These are phyloP conservation scores for Microplitis manilae DNA, from an alignment of 2,888 invertebrate genomes.

Conservation along the genomic window DNA sequence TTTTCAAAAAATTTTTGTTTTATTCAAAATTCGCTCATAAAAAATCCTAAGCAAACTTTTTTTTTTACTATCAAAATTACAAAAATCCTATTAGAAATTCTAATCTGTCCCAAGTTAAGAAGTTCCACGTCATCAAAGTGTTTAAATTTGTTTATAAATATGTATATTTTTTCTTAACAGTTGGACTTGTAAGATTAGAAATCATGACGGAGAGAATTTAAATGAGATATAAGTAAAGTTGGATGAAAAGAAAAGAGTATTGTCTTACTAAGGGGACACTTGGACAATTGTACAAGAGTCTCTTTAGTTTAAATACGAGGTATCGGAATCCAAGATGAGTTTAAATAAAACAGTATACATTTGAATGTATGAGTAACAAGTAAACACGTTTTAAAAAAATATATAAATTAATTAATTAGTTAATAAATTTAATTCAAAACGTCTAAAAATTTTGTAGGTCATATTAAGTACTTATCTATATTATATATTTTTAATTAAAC, in stretches of 20 bases:
- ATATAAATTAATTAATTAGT: no score
- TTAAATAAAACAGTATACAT: slow-evolving; percentile 16
- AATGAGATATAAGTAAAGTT: slow-evolving; percentile 6
- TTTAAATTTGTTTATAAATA: neutral
- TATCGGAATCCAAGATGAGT: slow-evolving; percentile 39
- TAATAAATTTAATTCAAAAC: no score
- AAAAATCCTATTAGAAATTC: no score
- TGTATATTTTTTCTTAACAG: neutral
- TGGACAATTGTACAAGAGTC: neutral
- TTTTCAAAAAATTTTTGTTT: no score
- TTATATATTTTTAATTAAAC: slow-evolving; percentile 2
- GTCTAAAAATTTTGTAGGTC: no score
- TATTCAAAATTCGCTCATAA: no score
- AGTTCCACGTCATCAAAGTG: no score
- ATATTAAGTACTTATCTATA: no score
- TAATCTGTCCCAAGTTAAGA: no score
- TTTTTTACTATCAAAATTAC: no score
- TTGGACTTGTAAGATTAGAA: slow-evolving; percentile 8
- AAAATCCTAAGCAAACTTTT: no score
- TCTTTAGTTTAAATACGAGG: slow-evolving; percentile 48
- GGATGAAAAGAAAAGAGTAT: neutral
- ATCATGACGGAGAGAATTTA: neutral
- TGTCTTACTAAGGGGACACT: neutral
- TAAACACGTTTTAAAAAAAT: neutral
- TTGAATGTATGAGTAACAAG: neutral